Evolutionary conservation across 2,888 invertebrate species (phyloP).

Genomic region (Perizoma affinitatum): DNA sequence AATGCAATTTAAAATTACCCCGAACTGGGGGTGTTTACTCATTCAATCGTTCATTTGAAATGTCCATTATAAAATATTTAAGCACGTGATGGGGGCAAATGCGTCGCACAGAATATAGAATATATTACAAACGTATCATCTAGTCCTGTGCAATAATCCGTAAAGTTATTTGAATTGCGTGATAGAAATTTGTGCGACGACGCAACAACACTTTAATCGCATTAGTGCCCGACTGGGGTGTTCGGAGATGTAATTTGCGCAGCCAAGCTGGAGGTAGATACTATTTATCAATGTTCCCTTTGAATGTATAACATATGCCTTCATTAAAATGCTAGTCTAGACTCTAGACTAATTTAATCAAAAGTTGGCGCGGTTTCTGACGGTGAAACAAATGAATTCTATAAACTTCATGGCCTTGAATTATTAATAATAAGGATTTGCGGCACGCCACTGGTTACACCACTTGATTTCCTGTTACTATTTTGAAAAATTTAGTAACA

Average conservation of each 20-base stretch:
- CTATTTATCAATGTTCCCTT: conserved; percentile 17
- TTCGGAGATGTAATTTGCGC: conserved; percentile 53
- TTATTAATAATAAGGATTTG: conserved; percentile 39
- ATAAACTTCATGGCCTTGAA: conserved; percentile 56
- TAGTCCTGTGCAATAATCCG: conserved; percentile 66
- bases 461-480: conserved; percentile 24
- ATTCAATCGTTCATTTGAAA: conserved; percentile 57
- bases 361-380: conserved; percentile 36
- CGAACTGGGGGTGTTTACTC: conserved; percentile 54
- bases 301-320: conserved; percentile 24
- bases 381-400: conserved; percentile 50
- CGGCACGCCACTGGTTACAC: conserved; percentile 56
- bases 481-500: conserved; percentile 24
- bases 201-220: conserved; percentile 59
- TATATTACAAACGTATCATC: conserved; percentile 62
- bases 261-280: conserved; percentile 25
- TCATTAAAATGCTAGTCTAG: conserved; percentile 8
- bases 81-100: conserved; percentile 54
- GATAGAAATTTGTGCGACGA: conserved; percentile 67
- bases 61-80: conserved; percentile 53
- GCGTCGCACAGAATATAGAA: conserved; percentile 52
- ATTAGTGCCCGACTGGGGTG: conserved; percentile 52
- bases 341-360: conserved; percentile 13
- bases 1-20: conserved; percentile 74
- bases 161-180: conserved; percentile 72